A percentile compares a stretch with the other conserved stretches of the same genome.
Evolutionary conservation across 1,140 invertebrate species (phyloP).

Genomic region (Drosophila malerkotliana): DNA sequence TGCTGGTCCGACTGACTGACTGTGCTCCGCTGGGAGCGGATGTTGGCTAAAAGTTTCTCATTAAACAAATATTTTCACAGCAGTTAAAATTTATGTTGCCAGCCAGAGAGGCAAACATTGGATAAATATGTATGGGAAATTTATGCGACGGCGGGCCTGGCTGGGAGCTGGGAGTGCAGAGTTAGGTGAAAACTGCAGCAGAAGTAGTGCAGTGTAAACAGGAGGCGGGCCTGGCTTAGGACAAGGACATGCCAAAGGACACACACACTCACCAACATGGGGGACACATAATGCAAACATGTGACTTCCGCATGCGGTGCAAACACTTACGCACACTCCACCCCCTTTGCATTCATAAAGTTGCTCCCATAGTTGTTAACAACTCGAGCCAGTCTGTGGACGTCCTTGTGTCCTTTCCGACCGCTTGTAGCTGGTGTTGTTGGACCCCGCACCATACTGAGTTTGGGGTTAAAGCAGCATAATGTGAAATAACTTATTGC

Average conservation of each 20-base stretch:
- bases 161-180: neutral
- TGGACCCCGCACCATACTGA: slow-evolving; percentile 18
- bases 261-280: slow-evolving; percentile 35
- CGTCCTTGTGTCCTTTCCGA: slow-evolving; percentile 56
- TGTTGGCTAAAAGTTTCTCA: slow-evolving; percentile 74
- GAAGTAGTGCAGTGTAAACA: slow-evolving; percentile 70
- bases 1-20: slow-evolving; percentile 32
- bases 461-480: slow-evolving; percentile 56
- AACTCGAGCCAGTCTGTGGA: slow-evolving; percentile 62
- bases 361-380: slow-evolving; percentile 82
- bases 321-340: slow-evolving; percentile 68
- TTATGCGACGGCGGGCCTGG: slow-evolving; percentile 49
- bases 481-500: slow-evolving; percentile 82
- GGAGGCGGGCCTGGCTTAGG: slow-evolving; percentile 39
- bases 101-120: slow-evolving; percentile 41
- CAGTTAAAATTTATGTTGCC: slow-evolving; percentile 76
- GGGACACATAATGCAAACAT: slow-evolving; percentile 80
- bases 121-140: slow-evolving; percentile 47
- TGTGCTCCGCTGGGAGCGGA: slow-evolving; percentile 20
- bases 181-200: slow-evolving; percentile 38
- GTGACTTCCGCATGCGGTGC: slow-evolving; percentile 80
- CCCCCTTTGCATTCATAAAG: slow-evolving; percentile 69
- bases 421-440: slow-evolving; percentile 73
- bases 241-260: slow-evolving; percentile 80
- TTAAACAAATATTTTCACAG: slow-evolving; percentile 82